Evolutionary conservation across 2,797 vertebrate species (phyloP).

Genomic region (Sebastes itinus): DNA sequence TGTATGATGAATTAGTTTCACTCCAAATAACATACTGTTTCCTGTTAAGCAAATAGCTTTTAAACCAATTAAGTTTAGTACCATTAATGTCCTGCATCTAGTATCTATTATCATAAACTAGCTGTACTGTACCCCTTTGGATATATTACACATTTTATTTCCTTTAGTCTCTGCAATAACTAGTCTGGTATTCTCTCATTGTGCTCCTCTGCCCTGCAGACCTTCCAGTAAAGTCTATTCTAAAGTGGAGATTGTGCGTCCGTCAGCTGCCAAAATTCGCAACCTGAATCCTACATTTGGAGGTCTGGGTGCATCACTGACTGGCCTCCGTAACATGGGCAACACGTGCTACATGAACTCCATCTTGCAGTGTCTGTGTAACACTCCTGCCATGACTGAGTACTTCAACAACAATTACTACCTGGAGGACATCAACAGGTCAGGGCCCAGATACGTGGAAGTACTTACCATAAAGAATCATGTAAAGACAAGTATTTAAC

Average conservation of each 20-base stretch:
- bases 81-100: neutral
- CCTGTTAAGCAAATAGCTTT: too few relatives aligned
- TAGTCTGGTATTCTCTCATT: neutral
- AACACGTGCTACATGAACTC: constrained; percentile 99
- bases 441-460: neutral
- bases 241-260: constrained; percentile 91
- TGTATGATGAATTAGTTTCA: too few relatives aligned
- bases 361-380: constrained; percentile 96
- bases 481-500: neutral
- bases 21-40: too few relatives aligned
- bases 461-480: neutral
- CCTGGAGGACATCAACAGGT: constrained; percentile 97
- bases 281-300: constrained; percentile 97
- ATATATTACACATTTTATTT: neutral
- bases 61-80: too few relatives aligned
- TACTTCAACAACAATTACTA: constrained; percentile 96
- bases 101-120: neutral
- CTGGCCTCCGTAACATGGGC: constrained; percentile 96
- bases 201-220: constrained; percentile 47
- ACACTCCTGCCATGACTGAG: constrained; percentile 90
- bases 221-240: constrained; percentile 81
- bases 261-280: constrained; percentile 94
- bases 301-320: constrained; percentile 90
- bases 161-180: neutral
- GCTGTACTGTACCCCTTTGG: neutral